A percentile compares a stretch with the other conserved stretches of the same genome.
These are phyloP conservation scores for Heterochromis multidens DNA, from an alignment of 2,113 vertebrate genomes.

Conservation along the genomic window DNA sequence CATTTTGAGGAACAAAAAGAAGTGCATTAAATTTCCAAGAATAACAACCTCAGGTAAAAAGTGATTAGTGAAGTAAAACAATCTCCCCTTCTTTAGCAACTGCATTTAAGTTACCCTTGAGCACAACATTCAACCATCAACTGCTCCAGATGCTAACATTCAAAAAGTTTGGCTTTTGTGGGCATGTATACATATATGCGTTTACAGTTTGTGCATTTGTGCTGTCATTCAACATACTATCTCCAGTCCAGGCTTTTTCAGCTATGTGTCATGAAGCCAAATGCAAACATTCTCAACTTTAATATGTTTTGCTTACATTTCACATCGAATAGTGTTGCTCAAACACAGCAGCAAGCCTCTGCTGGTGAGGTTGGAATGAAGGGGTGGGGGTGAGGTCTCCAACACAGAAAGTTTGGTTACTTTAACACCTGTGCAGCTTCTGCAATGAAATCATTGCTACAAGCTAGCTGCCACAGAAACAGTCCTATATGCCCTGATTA, in stretches of 20 bases:
- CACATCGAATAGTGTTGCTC: not conserved
- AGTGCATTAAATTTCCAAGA: not conserved
- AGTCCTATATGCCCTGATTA: not conserved
- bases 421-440: not conserved
- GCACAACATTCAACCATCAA: not conserved
- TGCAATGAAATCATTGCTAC: not conserved
- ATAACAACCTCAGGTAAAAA: not conserved
- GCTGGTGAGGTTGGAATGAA: not conserved
- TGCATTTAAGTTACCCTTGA: not conserved
- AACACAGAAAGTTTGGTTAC: not conserved
- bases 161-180: not conserved
- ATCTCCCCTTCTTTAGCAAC: too few relatives aligned
- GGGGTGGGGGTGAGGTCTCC: not conserved
- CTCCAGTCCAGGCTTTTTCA: not conserved
- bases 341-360: not conserved
- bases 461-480: not conserved
- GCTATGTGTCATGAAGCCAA: not conserved
- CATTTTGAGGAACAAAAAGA: not conserved
- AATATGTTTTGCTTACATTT: constrained; percentile 1
- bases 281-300: not conserved
- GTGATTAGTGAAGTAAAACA: not conserved
- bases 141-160: not conserved
- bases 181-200: not conserved
- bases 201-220: not conserved
- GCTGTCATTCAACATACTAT: not conserved